Evolutionary conservation across 2,797 vertebrate genomes (phyloP).

Genomic region (Parauchenoglanis punctatus): DNA sequence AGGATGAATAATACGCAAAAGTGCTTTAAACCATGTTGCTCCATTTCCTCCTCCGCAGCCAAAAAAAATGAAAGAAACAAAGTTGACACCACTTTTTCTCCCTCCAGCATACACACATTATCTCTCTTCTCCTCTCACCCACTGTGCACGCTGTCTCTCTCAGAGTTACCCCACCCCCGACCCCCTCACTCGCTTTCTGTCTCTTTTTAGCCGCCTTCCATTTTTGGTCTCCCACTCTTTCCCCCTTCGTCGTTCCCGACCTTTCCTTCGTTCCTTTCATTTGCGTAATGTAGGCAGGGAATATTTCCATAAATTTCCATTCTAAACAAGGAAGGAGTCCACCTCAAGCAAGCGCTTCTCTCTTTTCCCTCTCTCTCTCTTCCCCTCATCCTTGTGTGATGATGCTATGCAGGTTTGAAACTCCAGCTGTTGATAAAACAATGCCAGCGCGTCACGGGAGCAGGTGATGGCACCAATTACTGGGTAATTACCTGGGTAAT

Average conservation of each 20-base stretch:
- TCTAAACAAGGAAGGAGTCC: constrained; percentile 54
- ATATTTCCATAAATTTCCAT: constrained; percentile 63
- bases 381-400: constrained; percentile 3
- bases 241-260: constrained; percentile 50
- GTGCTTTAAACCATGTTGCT: constrained; percentile 52
- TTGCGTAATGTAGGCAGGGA: constrained; percentile 48
- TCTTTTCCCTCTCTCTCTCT: constrained; percentile 27
- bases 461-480: constrained; percentile 78
- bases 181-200: constrained; percentile 18
- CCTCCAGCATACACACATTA: constrained; percentile 68
- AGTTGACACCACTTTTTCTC: constrained; percentile 64
- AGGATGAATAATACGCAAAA: constrained; percentile 53
- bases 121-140: constrained; percentile 55
- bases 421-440: constrained; percentile 70
- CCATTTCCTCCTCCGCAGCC: constrained; percentile 47
- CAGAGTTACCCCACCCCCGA: not conserved
- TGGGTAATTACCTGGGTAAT: constrained; percentile 71
- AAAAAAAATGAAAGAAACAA: constrained; percentile 45
- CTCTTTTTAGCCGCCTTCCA: constrained; percentile 40
- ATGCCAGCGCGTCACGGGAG: constrained; percentile 58
- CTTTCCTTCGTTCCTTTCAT: constrained; percentile 56
- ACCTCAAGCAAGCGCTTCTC: constrained; percentile 29
- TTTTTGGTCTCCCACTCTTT: constrained; percentile 30
- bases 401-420: constrained; percentile 53
- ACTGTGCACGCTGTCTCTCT: constrained; percentile 33